Conservation (phyloP, 2,113 vertebrate species). For the Elephantulus edwardii region DNA sequence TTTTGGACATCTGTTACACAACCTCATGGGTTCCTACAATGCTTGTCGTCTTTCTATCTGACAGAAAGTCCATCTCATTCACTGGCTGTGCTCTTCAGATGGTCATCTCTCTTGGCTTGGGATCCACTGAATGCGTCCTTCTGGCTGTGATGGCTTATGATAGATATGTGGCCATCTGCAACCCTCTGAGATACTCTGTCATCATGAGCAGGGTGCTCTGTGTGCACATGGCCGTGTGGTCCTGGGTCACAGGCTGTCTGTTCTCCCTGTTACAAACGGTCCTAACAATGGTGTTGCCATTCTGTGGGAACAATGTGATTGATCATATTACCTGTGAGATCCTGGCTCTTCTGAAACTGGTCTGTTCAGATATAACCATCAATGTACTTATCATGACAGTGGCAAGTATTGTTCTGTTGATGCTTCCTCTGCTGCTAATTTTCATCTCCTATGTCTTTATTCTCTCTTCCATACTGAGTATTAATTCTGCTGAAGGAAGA, state of each 20-base stretch:
- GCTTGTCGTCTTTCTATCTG: not conserved
- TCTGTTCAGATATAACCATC: conserved; percentile 24
- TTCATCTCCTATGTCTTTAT: conserved; percentile 46
- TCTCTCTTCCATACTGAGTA: not conserved
- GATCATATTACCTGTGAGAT: conserved; percentile 63
- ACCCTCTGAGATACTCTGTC: conserved; percentile 12
- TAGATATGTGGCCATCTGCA: conserved; percentile 34
- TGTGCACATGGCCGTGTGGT: not conserved
- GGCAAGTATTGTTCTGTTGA: not conserved
- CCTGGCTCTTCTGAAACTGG: conserved; percentile 12
- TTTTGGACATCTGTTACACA: not conserved
- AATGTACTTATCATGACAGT: conserved; percentile 29
- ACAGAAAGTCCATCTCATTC: not conserved
- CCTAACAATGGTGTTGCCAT: not conserved
- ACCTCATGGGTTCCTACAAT: not conserved
- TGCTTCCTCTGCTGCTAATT: conserved; percentile 30
- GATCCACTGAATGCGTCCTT: not conserved
- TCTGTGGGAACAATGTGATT: conserved; percentile 16
- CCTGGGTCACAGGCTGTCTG: not conserved
- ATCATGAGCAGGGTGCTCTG: conserved; percentile 39
- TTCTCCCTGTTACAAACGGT: not conserved
- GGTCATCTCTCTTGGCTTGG: conserved; percentile 16
- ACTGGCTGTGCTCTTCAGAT: conserved; percentile 19
- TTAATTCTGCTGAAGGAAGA: not conserved
- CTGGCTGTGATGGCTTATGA: conserved; percentile 56